phyloP scores from a whole-genome alignment of 1,140 invertebrate genomes.

The Drosophila micromelanica region DNA sequence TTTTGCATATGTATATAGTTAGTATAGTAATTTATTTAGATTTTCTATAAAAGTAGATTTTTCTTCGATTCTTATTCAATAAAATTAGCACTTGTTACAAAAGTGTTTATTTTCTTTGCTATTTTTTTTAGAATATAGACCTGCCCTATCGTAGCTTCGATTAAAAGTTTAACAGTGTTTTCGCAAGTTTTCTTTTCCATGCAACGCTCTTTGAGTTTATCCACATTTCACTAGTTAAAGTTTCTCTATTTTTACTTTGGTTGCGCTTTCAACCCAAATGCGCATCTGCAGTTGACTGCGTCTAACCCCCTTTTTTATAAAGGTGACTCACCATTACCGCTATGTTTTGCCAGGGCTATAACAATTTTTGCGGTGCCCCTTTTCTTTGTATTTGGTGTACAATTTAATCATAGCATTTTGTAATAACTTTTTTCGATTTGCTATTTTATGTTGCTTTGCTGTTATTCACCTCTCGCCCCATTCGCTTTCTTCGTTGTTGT shows the following conservation, averaged over 20 bases:
- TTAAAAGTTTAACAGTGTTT: not conserved
- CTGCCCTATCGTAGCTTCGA: not conserved
- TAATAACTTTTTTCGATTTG: slow-evolving; percentile 53
- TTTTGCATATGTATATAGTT: too few relatives aligned
- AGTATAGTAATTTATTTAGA: too few relatives aligned
- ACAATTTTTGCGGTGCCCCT: slow-evolving; percentile 44
- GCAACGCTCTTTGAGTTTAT: slow-evolving; percentile 29
- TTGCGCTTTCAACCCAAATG: slow-evolving; percentile 71
- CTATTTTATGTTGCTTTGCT: slow-evolving; percentile 31
- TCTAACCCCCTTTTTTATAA: not conserved
- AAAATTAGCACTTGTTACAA: too few relatives aligned
- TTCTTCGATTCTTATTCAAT: too few relatives aligned
- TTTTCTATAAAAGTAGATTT: too few relatives aligned
- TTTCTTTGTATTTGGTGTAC: slow-evolving; percentile 42
- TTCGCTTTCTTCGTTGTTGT: slow-evolving; percentile 58
- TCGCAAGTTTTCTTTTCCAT: slow-evolving; percentile 37
- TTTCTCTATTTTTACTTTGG: slow-evolving; percentile 27
- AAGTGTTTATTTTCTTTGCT: not conserved
- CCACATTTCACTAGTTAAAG: slow-evolving; percentile 25
- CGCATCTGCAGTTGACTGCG: slow-evolving; percentile 71
- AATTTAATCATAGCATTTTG: slow-evolving; percentile 74
- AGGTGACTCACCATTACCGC: not conserved
- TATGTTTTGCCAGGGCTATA: slow-evolving; percentile 1
- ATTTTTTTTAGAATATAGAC: not conserved
- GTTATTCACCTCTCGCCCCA: slow-evolving; percentile 46